These are phyloP conservation scores for Gorsachius goisagi DNA, from an alignment of 2,113 vertebrate genomes.

Conservation along the genomic window DNA sequence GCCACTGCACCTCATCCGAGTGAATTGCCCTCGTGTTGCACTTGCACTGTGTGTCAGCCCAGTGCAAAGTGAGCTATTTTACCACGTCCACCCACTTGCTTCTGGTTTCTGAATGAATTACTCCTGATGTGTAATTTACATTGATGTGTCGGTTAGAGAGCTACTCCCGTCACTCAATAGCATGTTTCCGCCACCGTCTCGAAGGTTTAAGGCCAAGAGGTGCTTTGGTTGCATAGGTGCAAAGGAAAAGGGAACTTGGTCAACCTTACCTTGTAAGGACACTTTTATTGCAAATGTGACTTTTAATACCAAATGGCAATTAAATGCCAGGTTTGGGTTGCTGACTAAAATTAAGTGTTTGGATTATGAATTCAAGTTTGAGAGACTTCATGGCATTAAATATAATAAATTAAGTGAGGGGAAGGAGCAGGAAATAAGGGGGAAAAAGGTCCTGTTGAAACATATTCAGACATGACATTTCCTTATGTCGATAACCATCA, in stretches of 20 bases:
- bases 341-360: constrained; percentile 68
- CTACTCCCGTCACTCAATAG: not conserved
- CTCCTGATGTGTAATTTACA: not conserved
- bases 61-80: not conserved
- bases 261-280: not conserved
- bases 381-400: constrained; percentile 66
- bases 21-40: not conserved
- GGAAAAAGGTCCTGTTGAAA: constrained; percentile 62
- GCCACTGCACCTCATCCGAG: not conserved
- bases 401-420: constrained; percentile 64
- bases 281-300: constrained; percentile 72
- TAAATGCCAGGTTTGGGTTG: constrained; percentile 66
- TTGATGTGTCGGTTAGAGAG: not conserved
- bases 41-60: not conserved
- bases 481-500: constrained; percentile 92
- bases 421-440: constrained; percentile 32
- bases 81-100: not conserved
- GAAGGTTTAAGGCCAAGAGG: not conserved
- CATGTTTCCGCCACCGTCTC: not conserved
- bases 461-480: constrained; percentile 88
- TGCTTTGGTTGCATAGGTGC: not conserved
- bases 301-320: constrained; percentile 64
- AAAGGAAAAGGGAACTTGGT: not conserved
- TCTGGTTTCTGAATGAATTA: constrained; percentile 23
- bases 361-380: constrained; percentile 54